A percentile compares a stretch with the other conserved stretches of the same genome.
Evolutionary conservation across 2,113 vertebrate species (phyloP).

Genomic region (Ctenomys sociabilis): DNA sequence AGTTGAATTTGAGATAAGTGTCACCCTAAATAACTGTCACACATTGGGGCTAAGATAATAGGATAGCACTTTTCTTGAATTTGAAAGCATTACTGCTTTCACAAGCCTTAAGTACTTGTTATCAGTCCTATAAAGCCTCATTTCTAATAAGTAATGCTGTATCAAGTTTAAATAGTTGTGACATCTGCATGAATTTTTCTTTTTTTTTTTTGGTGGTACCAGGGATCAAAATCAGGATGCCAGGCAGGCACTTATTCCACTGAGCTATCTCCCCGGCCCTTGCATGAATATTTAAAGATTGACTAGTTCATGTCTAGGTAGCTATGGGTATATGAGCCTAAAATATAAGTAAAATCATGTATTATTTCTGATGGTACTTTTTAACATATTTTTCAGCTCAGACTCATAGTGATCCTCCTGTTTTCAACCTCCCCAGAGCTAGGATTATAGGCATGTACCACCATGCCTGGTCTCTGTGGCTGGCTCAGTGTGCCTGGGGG

Average conservation of each 20-base stretch:
- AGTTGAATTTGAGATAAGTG: background rate
- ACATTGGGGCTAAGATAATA: background rate
- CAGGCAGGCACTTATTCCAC: no score
- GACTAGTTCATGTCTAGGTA: background rate
- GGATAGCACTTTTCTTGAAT: background rate
- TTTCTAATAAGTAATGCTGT: background rate
- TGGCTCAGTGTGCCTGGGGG: no score
- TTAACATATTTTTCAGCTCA: no score
- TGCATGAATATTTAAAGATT: background rate
- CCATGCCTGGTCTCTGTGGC: no score
- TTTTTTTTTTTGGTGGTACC: no score
- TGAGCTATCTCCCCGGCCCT: no score
- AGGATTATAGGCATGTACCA: no score
- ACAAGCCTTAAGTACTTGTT: background rate
- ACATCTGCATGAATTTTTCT: background rate
- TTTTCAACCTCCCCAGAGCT: no score
- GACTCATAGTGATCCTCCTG: no score
- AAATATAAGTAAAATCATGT: background rate
- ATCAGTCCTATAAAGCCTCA: background rate
- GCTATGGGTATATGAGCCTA: background rate
- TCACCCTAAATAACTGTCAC: no score
- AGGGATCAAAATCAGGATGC: no score
- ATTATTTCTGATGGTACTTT: background rate
- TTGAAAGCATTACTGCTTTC: background rate
- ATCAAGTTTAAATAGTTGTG: background rate